Percentiles rank a stretch among this genome's conserved stretches.
Evolutionary conservation across 2,113 vertebrate genomes (phyloP).

Genomic region (Hemichromis elongatus): DNA sequence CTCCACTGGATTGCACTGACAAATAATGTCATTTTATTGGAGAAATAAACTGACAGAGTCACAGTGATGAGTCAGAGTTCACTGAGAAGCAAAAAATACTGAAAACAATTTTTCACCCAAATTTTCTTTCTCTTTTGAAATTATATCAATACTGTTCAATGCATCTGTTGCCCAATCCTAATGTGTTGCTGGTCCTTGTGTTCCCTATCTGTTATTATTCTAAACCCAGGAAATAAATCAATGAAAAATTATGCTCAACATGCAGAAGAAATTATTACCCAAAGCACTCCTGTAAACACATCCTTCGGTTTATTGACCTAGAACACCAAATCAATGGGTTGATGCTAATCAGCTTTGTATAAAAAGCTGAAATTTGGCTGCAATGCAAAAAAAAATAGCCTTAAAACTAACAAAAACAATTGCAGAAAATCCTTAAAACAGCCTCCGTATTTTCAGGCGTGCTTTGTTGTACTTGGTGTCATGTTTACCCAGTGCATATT

Average conservation of each 20-base stretch:
- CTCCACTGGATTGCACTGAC: background rate
- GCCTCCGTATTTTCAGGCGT: background rate
- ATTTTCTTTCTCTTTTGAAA: background rate
- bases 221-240: background rate
- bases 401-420: background rate
- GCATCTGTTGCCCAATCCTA: background rate
- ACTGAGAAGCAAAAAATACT: background rate
- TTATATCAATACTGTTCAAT: background rate
- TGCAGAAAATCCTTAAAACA: background rate
- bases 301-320: background rate
- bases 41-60: background rate
- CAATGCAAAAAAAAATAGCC: background rate
- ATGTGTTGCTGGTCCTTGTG: background rate
- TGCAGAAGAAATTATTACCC: background rate
- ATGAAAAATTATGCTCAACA: background rate
- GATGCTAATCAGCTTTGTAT: background rate
- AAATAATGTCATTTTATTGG: background rate
- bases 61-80: background rate
- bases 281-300: background rate
- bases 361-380: background rate
- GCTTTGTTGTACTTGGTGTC: background rate
- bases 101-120: background rate
- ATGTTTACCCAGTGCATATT: conserved; percentile 34
- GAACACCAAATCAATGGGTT: background rate
- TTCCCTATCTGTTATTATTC: background rate